Evolutionary conservation across 2,888 invertebrate species (phyloP).

Genomic region (Melikaiella ostensackeni): DNA sequence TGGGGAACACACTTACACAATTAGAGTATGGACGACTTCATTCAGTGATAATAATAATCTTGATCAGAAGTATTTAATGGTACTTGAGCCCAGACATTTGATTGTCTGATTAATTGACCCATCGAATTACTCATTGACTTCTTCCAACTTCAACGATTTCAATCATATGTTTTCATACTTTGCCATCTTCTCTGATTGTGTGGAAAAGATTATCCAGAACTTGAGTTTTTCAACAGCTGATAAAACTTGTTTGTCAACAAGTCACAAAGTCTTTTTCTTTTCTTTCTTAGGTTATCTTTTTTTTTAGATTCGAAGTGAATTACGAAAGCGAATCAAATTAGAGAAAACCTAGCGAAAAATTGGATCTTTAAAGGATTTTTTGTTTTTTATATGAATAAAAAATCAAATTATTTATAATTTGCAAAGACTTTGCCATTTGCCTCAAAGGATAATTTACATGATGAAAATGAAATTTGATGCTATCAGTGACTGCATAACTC

Average conservation of each 20-base stretch:
- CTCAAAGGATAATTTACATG: not conserved
- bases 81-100: constrained; percentile 3
- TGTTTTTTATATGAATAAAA: no score
- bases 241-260: constrained; percentile 8
- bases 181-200: not conserved
- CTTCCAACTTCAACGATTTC: constrained; percentile 39
- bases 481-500: constrained; percentile 19
- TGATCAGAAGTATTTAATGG: constrained; percentile 43
- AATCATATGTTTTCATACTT: not conserved
- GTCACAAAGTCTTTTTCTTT: not conserved
- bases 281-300: not conserved
- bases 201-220: not conserved
- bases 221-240: not conserved
- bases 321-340: no score
- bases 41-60: constrained; percentile 52
- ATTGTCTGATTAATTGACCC: constrained; percentile 55
- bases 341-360: no score
- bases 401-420: no score
- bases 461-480: constrained; percentile 17
- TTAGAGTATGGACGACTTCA: constrained; percentile 46
- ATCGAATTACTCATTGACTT: constrained; percentile 61
- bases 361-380: no score
- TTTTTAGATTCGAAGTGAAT: no score
- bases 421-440: not conserved
- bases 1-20: not conserved